Base-by-base conservation (phyloP, 2,888 invertebrate genomes). In the Branchellion lobata region DNA sequence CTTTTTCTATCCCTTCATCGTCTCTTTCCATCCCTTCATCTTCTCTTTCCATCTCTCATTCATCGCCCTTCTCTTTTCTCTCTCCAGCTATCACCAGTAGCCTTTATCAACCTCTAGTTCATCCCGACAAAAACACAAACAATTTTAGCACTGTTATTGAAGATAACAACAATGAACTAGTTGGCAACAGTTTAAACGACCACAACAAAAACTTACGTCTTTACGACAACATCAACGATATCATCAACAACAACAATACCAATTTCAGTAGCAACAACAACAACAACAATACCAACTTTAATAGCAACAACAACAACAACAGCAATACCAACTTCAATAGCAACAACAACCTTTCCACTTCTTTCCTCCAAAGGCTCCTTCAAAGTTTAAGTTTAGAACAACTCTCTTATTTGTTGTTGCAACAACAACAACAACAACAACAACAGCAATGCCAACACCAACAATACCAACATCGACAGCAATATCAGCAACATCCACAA, bases 391-490 rank as follows among this genome's bases (percentile, higher is more conserved):
- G 18, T 34, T 27, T 18, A 33, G 8, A 69, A 69, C 69, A 34
- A 29, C 29, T 69, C 27, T 34, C 21, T 11, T 5, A 3, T 14
- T 34, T 33, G 31, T 31, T 31, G 8, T n/a, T 8, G 31, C 69
- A 69, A 69, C 69, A 69, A 34, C 27, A 24, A 34, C 27, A 24
- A 34, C 69, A 69, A 69, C 69, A 24, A 21, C 69, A 69, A 29
- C 27, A 31, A 69, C 34, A 33, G n/a, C 69, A 33, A 69, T 8
- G 8, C n/a, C 14, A 65, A 65, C 14, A 65, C 8, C 65, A 65
- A n/a, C 11, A 14, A 27, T 65, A 8, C 8, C 14, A 24, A 5
- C 24, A 14, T 14, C 69, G n/a, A 8, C 69, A 69, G 5, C 31
- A 27, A 69, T 5, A n/a, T 8, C 33, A 29, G 31, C 69, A 69